These are phyloP conservation scores for Hipposideros larvatus DNA, from an alignment of 2,797 vertebrate genomes.

Conservation along the genomic window DNA sequence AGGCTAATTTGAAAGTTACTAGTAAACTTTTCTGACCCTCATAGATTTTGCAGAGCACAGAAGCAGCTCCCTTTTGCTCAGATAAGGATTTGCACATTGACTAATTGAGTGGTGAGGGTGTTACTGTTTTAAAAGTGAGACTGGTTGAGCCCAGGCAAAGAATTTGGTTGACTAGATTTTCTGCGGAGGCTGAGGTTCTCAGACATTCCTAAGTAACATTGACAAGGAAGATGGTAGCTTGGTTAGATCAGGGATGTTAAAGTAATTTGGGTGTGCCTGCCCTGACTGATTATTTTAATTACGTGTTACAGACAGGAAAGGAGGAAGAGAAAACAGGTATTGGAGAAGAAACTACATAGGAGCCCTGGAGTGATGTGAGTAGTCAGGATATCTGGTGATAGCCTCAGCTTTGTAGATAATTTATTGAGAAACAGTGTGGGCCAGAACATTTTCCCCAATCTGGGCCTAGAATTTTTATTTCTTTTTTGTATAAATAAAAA, in stretches of 20 bases:
- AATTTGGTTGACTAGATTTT: neutral
- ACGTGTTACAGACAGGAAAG: neutral
- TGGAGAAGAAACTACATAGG: neutral
- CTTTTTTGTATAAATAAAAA: neutral
- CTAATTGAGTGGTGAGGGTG: neutral
- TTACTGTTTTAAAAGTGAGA: conserved; percentile 56
- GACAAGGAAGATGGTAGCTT: neutral
- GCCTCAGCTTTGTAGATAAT: neutral
- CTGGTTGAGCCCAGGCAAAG: neutral
- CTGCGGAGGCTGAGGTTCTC: neutral
- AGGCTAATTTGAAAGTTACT: neutral
- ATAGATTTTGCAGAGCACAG: neutral
- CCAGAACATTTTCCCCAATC: neutral
- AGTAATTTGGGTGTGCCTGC: conserved; percentile 49
- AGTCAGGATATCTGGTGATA: neutral
- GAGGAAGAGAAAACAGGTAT: conserved; percentile 4
- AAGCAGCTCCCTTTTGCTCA: neutral
- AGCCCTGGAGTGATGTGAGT: neutral
- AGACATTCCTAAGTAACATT: neutral
- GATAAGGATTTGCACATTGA: neutral
- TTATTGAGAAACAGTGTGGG: neutral
- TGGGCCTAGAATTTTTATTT: neutral
- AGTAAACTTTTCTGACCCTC: neutral
- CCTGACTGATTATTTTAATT: conserved; percentile 66
- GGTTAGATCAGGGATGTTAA: neutral